Conservation (phyloP, 2,888 invertebrate genomes). For the Drosophila rellima region DNA sequence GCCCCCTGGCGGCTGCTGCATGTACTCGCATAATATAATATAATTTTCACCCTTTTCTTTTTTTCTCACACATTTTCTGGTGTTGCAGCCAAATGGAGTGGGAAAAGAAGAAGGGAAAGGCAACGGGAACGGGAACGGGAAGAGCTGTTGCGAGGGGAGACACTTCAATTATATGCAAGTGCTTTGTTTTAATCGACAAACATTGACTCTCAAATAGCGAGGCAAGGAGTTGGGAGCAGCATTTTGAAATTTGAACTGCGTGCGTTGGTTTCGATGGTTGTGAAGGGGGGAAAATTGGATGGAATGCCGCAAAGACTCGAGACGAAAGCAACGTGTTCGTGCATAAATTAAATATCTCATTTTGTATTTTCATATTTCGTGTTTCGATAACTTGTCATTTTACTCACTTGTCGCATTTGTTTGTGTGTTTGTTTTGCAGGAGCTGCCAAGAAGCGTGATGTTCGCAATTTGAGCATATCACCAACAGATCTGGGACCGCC, state of each 20-base stretch:
- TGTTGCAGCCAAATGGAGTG: neutral
- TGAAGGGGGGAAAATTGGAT: neutral
- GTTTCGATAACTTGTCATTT: slow-evolving; percentile 20
- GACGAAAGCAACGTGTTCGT: slow-evolving; percentile 57
- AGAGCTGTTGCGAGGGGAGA: slow-evolving; percentile 9
- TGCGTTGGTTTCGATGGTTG: neutral
- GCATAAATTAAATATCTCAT: slow-evolving; percentile 74
- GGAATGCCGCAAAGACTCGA: slow-evolving; percentile 1
- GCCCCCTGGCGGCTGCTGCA: slow-evolving; percentile 53
- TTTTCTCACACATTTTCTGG: slow-evolving; percentile 53
- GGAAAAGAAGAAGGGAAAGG: neutral
- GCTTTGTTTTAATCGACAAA: slow-evolving; percentile 77
- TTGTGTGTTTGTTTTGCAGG: slow-evolving; percentile 75
- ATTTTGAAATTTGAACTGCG: slow-evolving; percentile 10
- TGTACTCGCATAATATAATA: slow-evolving; percentile 68
- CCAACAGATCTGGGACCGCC: slow-evolving; percentile 86
- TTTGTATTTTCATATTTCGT: slow-evolving; percentile 15
- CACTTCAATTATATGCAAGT: slow-evolving; percentile 75
- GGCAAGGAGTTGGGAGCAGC: neutral
- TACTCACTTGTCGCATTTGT: slow-evolving; percentile 17
- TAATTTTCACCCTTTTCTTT: slow-evolving; percentile 54
- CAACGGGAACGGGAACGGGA: too few relatives aligned
- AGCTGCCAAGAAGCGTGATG: slow-evolving; percentile 86
- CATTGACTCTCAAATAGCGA: slow-evolving; percentile 60
- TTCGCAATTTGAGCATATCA: slow-evolving; percentile 86